Base-by-base conservation (phyloP, 2,888 invertebrate genomes). In the Embidobia sp. region DNA sequence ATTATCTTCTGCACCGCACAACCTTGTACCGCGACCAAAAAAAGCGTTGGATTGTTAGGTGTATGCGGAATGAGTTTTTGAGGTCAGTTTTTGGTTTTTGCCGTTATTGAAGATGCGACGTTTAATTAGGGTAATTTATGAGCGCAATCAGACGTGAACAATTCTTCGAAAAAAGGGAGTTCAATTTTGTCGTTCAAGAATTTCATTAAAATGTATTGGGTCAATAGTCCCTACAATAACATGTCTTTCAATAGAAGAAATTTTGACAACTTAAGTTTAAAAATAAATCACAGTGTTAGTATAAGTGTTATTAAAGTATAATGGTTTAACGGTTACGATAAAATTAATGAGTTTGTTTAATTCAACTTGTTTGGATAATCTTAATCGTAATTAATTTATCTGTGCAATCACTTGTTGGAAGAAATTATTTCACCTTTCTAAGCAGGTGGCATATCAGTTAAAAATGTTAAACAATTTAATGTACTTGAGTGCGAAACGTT, bases 81-180 rank as follows among this genome's bases (percentile, higher is more conserved):
- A 37, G 42, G 42, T 33, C 59, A 59, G 40, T 72, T 59, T 35
- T 70, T 63, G 10, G 33, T 63, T 53, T 61, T 70, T 35, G 46
- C 16, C 13, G 53, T 53, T 70, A 61, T 70, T 44, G 46, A 37
- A 46, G 44, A 37, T 37, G 46, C 37, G 53, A 29, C 27, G 33
- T 55, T 72, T 64, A 48, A 72, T 72, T 72, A 51, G 55, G 49
- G 27, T 55, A 74, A 74, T 67, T 74, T 74, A 73, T 73, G 66
- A 19, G 57, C 44, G 66, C 44, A 59, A 59, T 74, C 59, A 59
- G 51, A 64, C 27, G 55, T n/a, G 37, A n/a, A 46, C 48, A 33
- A 26, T 74, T 66, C 29, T 51, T 73, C 44, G 66, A 64, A 72
- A 64, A 72, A 72, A 72, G 33, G 40, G 37, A 26, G 16, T 27